Conservation (phyloP, 2,113 vertebrate species). For the Stictonetta naevosa region DNA sequence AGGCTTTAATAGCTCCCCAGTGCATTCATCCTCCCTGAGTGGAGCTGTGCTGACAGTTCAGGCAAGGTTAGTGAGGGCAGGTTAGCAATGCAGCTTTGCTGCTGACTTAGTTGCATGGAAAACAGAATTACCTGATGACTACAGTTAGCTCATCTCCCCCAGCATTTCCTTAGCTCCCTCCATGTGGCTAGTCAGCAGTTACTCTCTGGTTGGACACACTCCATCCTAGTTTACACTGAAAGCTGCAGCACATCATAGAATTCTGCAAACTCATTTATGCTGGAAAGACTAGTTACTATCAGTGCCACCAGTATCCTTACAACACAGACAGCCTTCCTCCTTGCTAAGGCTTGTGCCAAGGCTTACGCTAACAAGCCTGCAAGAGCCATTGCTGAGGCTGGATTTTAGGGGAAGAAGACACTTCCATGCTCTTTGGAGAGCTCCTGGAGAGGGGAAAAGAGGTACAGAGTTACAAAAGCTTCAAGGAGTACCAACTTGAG, state of each 20-base stretch:
- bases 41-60: background rate
- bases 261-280: background rate
- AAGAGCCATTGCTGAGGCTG: background rate
- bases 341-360: background rate
- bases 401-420: background rate
- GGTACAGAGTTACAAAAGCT: background rate
- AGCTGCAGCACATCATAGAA: background rate
- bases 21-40: background rate
- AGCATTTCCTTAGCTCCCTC: background rate
- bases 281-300: background rate
- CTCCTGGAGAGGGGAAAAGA: background rate
- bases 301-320: background rate
- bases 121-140: background rate
- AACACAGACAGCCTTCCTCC: background rate
- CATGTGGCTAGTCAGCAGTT: background rate
- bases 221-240: background rate
- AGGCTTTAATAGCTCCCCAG: background rate
- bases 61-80: background rate
- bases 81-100: background rate
- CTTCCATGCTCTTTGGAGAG: background rate
- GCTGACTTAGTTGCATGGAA: background rate
- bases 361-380: background rate
- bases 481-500: background rate
- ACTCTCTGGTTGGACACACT: background rate
- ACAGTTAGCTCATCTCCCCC: background rate